Evolutionary conservation across 2,888 invertebrate genomes (phyloP).

Genomic region (Timema cristinae): DNA sequence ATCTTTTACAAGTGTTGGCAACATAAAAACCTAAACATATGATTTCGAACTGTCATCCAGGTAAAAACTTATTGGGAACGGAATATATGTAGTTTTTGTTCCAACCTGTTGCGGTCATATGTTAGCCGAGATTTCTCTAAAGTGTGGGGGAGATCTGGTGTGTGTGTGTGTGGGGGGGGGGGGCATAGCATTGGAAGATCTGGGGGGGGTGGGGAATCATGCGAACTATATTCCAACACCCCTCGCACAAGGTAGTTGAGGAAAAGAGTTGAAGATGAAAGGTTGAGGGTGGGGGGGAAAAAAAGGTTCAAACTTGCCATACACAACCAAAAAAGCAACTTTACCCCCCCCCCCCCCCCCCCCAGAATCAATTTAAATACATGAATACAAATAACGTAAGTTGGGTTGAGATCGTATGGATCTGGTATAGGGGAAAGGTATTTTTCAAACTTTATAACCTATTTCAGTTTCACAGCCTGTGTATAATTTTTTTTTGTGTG

Average conservation of each 20-base stretch:
- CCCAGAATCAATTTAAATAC: slow-evolving; percentile 14
- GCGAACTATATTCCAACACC: neutral
- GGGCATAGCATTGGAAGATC: neutral
- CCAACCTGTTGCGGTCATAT: neutral
- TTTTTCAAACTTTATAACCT: slow-evolving; percentile 14
- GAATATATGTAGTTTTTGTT: neutral
- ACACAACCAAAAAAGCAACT: no score
- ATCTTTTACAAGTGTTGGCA: no score
- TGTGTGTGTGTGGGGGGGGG: no score
- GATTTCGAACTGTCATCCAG: no score
- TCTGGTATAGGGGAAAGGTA: neutral
- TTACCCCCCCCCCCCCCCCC: no score
- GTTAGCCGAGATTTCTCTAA: neutral
- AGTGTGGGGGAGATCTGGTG: neutral
- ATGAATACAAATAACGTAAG: slow-evolving; percentile 9
- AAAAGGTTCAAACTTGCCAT: no score
- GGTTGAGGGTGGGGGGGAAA: no score
- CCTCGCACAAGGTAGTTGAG: no score
- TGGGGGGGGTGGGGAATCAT: neutral
- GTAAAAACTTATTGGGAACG: no score
- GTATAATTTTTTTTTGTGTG: neutral
- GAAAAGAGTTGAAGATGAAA: no score
- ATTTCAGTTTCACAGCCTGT: slow-evolving; percentile 13
- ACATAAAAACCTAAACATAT: no score
- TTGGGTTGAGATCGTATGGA: neutral